A percentile compares a stretch with the other conserved stretches of the same genome.
phyloP scores from a whole-genome alignment of 2,797 vertebrate species.

The Muraenolepis orangiensis region DNA sequence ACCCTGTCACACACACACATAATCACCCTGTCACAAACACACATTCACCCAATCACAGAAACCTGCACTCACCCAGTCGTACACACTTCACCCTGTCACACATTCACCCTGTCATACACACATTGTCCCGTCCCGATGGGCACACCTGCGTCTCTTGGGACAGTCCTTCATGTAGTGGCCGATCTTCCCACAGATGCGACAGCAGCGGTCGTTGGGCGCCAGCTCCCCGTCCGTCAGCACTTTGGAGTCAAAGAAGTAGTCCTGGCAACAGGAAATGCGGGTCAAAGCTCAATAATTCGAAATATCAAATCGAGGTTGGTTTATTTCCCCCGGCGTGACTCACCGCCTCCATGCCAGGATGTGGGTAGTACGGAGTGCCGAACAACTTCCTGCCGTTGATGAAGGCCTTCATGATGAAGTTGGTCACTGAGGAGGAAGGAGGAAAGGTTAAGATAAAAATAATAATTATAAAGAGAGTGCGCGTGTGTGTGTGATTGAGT shows the following conservation, averaged over 20 bases:
- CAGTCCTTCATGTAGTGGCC: slow-evolving; percentile 99
- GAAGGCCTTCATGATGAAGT: slow-evolving; percentile 99
- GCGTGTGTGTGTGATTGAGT: no score
- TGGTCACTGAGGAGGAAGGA: slow-evolving; percentile 82
- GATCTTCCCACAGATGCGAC: slow-evolving; percentile 97
- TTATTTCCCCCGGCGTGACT: slow-evolving; percentile 52
- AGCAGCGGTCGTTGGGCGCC: slow-evolving; percentile 97
- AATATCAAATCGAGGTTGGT: no score
- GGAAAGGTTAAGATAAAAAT: background rate
- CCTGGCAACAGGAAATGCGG: slow-evolving; percentile 67
- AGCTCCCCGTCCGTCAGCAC: slow-evolving; percentile 94
- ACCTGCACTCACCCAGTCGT: no score
- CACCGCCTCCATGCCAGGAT: slow-evolving; percentile 88
- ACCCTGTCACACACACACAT: no score
- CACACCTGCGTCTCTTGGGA: slow-evolving; percentile 92
- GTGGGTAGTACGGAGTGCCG: slow-evolving; percentile 90
- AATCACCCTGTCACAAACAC: background rate
- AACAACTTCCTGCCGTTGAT: slow-evolving; percentile 97
- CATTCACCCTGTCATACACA: no score
- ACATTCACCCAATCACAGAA: background rate
- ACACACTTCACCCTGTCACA: no score
- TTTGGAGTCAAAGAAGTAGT: slow-evolving; percentile 98
- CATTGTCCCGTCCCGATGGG: background rate
- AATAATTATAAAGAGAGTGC: no score
- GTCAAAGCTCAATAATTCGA: background rate